phyloP scores from a whole-genome alignment of 2,113 vertebrate species.

The Scytalopus superciliaris region DNA sequence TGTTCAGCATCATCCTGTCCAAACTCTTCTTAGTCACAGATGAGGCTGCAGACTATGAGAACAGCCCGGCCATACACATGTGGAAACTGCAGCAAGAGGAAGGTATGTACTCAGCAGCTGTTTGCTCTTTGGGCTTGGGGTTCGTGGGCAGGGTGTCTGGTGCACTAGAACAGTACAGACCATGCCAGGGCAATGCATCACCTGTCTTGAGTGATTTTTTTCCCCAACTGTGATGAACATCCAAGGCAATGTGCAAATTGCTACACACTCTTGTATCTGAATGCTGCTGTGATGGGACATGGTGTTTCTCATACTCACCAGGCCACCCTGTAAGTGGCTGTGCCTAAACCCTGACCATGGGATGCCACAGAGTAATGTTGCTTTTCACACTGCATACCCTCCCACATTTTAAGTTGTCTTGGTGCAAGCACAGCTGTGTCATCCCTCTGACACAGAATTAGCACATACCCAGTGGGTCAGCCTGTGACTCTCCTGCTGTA shows the following conservation, averaged over 20 bases:
- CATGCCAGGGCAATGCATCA: rapidly evolving
- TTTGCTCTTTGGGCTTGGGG: not conserved
- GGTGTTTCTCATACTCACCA: not conserved
- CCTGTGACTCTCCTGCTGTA: rapidly evolving
- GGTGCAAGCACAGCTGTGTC: not conserved
- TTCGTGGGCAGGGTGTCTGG: not conserved
- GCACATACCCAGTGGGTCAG: not conserved
- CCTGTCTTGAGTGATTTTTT: not conserved
- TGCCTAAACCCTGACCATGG: not conserved
- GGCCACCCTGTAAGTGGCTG: not conserved
- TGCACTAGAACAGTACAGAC: rapidly evolving
- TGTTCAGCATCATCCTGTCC: not conserved
- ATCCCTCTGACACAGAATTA: not conserved
- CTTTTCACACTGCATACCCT: not conserved
- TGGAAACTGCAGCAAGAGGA: slow-evolving; percentile 32
- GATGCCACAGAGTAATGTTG: not conserved
- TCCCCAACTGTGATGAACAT: rapidly evolving
- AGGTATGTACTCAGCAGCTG: not conserved
- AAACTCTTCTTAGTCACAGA: not conserved
- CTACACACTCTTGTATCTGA: rapidly evolving
- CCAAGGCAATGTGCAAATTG: not conserved
- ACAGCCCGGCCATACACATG: not conserved
- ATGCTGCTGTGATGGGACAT: rapidly evolving
- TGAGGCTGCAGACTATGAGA: slow-evolving; percentile 63
- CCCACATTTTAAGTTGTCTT: not conserved